A percentile compares a stretch with the other conserved stretches of the same genome.
phyloP scores from a whole-genome alignment of 2,888 invertebrate genomes.

The Coenonympha arcania region DNA sequence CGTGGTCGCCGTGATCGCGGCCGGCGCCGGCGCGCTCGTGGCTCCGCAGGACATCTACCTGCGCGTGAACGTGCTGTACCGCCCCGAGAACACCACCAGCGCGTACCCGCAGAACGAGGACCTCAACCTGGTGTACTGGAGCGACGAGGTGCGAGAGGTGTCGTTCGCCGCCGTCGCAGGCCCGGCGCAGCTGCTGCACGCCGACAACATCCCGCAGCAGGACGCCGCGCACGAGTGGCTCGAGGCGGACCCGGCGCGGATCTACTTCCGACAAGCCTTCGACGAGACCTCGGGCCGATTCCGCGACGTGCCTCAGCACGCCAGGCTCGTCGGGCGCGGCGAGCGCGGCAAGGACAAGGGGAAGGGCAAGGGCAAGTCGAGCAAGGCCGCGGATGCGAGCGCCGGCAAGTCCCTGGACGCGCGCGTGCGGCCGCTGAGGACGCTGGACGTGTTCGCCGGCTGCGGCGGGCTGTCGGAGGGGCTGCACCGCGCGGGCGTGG shows the following conservation, averaged over 20 bases:
- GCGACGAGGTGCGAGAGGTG: conserved; percentile 78
- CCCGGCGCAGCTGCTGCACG: conserved; percentile 79
- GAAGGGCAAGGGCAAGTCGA: conserved; percentile 78
- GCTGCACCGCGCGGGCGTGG: conserved; percentile 78
- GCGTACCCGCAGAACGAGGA: conserved; percentile 77
- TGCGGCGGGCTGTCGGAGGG: conserved; percentile 88
- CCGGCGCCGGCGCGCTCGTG: conserved; percentile 67
- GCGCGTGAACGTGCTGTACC: conserved; percentile 79
- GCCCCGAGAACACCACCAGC: conserved; percentile 83
- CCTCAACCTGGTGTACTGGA: conserved; percentile 84
- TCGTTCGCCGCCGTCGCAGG: conserved; percentile 77
- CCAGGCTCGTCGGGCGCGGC: conserved; percentile 72
- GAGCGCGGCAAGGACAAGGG: conserved; percentile 79
- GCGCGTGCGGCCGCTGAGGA: conserved; percentile 71
- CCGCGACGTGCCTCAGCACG: conserved; percentile 76
- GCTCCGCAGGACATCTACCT: conserved; percentile 76
- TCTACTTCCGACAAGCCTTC: conserved; percentile 83
- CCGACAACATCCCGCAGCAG: conserved; percentile 74
- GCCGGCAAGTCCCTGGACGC: conserved; percentile 38
- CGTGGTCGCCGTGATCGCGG: conserved; percentile 76
- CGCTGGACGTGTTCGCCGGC: conserved; percentile 88
- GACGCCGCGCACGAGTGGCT: conserved; percentile 75
- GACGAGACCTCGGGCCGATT: conserved; percentile 71
- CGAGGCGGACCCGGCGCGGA: conserved; percentile 77
- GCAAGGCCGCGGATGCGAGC: conserved; percentile 42